Base-by-base conservation (phyloP, 2,113 vertebrate species). In the Danionella cerebrum region DNA sequence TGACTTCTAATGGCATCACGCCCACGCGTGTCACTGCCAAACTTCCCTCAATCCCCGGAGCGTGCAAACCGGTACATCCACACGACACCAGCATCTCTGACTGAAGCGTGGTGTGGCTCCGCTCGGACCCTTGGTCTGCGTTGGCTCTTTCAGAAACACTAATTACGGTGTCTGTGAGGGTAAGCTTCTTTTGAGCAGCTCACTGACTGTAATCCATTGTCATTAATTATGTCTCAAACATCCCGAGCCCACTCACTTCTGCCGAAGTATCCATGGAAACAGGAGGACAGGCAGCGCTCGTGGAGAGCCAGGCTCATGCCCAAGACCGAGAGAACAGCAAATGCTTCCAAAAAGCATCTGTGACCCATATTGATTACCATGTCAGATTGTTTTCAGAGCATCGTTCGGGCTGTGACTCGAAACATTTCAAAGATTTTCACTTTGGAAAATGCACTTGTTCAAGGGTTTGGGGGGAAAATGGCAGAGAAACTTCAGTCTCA, bases 191-290 rank as follows among this genome's bases (percentile, higher is more conserved):
- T 74, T 33, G 66, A 69, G 76, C 65, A 77, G 80, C 81, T 80
- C 76, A 78, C 57, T 83, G 74, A 81, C 66, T 80, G 78, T 81
- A 82, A 88, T 83, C 82, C 78, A 83, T 82, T 83, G 78, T 83
- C 84, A 81, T 85, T 85, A 86, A 84, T 85, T 84, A 81, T 81
- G 84, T 85, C 81, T 86, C 82, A 82, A 85, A 87, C 80, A 78
- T 81, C 45, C 58, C 22, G 57, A 57, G 81, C 82, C 84, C 84
- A 84, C 83, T 83, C 81, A 80, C 79, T 82, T 83, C 80, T 82
- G 76, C 77, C 24, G 47, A 31, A 60, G 84, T 88, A 84, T 84
- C 85, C 85, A 87, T 87, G 78, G 85, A 79, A 88, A 88, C 87
- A 78, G 80, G 76, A 73, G 36, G 79, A 77, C 76, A 78, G 81